A percentile compares a stretch with the other conserved stretches of the same genome.
phyloP scores from a whole-genome alignment of 2,113 vertebrate species.

The Otis tarda region DNA sequence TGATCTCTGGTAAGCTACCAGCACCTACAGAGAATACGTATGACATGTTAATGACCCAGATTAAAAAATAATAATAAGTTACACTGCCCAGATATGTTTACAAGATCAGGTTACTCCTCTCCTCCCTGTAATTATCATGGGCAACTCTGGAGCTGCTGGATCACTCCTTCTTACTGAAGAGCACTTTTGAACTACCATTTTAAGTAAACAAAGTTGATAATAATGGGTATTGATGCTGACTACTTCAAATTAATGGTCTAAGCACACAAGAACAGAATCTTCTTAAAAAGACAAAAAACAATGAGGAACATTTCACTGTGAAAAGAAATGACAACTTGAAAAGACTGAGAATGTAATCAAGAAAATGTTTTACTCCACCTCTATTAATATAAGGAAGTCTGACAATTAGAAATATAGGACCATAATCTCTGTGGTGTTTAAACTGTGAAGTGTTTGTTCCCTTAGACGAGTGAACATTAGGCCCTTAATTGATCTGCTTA shows the following conservation, averaged over 20 bases:
- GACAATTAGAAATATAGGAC: background rate
- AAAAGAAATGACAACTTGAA: background rate
- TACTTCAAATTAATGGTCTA: background rate
- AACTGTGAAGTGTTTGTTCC: background rate
- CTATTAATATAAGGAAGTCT: background rate
- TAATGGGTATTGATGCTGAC: background rate
- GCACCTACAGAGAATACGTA: background rate
- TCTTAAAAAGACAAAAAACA: constrained; percentile 7
- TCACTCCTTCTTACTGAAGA: background rate
- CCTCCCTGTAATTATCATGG: constrained; percentile 47
- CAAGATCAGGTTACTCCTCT: constrained; percentile 51
- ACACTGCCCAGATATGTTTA: constrained; percentile 25
- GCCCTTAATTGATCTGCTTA: background rate
- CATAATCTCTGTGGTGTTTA: background rate
- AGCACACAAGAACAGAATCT: background rate
- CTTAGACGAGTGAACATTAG: background rate
- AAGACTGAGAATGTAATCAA: background rate
- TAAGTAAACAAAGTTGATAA: constrained; percentile 16
- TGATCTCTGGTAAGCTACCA: background rate
- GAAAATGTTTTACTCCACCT: background rate
- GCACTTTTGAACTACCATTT: background rate
- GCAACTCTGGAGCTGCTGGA: background rate
- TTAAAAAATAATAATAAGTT: constrained; percentile 65
- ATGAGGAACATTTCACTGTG: background rate
- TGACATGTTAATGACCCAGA: constrained; percentile 59